Percentiles rank a stretch among this genome's conserved stretches.
These are phyloP conservation scores for Tetraodon nigroviridis DNA, from an alignment of 2,113 vertebrate species.

Conservation along the genomic window DNA sequence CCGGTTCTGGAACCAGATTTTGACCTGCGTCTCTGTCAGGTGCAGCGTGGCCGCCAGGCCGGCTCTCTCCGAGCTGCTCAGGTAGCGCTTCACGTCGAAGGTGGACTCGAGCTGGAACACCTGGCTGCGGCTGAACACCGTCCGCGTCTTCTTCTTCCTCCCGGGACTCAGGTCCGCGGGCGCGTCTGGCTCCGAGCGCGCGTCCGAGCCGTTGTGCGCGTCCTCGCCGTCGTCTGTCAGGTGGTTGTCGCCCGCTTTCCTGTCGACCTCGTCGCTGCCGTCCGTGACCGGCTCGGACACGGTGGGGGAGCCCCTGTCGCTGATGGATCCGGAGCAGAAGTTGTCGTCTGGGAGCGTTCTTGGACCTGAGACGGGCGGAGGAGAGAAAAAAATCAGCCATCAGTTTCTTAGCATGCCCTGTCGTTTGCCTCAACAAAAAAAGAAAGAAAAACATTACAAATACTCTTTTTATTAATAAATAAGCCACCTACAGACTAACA, in stretches of 20 bases:
- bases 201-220: slow-evolving; percentile 30
- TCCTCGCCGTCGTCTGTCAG: slow-evolving; percentile 60
- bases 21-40: slow-evolving; percentile 88
- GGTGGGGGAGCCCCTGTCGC: slow-evolving; percentile 82
- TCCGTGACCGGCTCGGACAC: slow-evolving; percentile 73
- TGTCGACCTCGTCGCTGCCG: slow-evolving; percentile 58
- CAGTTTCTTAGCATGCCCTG: neutral
- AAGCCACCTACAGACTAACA: neutral
- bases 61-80: slow-evolving; percentile 85
- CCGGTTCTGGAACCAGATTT: slow-evolving; percentile 91
- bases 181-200: slow-evolving; percentile 41
- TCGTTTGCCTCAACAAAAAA: neutral
- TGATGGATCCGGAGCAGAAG: slow-evolving; percentile 67
- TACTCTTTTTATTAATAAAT: neutral
- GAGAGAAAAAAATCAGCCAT: neutral
- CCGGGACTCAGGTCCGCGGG: slow-evolving; percentile 36
- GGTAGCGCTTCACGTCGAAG: slow-evolving; percentile 85
- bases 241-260: slow-evolving; percentile 41
- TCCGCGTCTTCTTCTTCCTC: slow-evolving; percentile 87
- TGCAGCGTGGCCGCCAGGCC: slow-evolving; percentile 81
- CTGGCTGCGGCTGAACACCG: slow-evolving; percentile 86
- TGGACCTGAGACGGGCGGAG: slow-evolving; percentile 55
- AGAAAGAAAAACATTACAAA: neutral
- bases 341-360: slow-evolving; percentile 46
- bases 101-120: slow-evolving; percentile 88